A percentile compares a stretch with the other conserved stretches of the same genome.
Conservation (phyloP, 2,888 invertebrate genomes). For the Dynastes tityus region DNA sequence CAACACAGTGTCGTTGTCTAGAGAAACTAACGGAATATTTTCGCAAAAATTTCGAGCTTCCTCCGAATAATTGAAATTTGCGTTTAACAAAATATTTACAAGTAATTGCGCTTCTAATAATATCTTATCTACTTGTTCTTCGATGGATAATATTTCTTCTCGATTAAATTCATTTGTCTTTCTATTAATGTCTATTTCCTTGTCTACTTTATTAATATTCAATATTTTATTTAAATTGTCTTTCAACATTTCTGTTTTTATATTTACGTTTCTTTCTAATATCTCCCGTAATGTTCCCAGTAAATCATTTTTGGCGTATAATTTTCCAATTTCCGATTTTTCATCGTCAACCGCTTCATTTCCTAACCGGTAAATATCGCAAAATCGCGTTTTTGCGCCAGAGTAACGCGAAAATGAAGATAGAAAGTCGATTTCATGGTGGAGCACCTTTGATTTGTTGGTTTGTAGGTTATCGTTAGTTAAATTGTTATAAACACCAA, state of each 20-base stretch:
- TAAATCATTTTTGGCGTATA: slow-evolving; percentile 37
- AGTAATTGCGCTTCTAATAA: slow-evolving; percentile 33
- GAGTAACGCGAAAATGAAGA: not conserved
- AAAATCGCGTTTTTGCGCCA: slow-evolving; percentile 3
- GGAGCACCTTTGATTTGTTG: too few relatives aligned
- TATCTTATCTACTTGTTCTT: slow-evolving; percentile 43
- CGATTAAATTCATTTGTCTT: slow-evolving; percentile 28
- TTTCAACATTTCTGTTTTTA: slow-evolving; percentile 33
- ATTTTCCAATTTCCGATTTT: slow-evolving; percentile 29
- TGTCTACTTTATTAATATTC: slow-evolving; percentile 22
- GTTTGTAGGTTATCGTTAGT: not conserved
- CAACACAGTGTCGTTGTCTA: not conserved
- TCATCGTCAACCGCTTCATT: slow-evolving; percentile 3
- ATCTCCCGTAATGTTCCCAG: slow-evolving; percentile 31
- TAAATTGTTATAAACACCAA: not conserved
- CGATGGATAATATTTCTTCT: slow-evolving; percentile 35
- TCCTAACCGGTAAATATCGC: slow-evolving; percentile 15
- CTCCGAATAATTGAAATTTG: slow-evolving; percentile 16
- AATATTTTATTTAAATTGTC: slow-evolving; percentile 38
- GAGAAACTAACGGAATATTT: not conserved
- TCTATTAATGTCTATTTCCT: not conserved
- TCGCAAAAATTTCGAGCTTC: not conserved
- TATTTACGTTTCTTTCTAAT: slow-evolving; percentile 36
- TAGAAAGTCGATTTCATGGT: not conserved
- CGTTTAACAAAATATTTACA: slow-evolving; percentile 25